These are phyloP conservation scores for Chrysogorgia sp. DNA, from an alignment of 92 coral and sea anemone species.

Conservation along the genomic window DNA sequence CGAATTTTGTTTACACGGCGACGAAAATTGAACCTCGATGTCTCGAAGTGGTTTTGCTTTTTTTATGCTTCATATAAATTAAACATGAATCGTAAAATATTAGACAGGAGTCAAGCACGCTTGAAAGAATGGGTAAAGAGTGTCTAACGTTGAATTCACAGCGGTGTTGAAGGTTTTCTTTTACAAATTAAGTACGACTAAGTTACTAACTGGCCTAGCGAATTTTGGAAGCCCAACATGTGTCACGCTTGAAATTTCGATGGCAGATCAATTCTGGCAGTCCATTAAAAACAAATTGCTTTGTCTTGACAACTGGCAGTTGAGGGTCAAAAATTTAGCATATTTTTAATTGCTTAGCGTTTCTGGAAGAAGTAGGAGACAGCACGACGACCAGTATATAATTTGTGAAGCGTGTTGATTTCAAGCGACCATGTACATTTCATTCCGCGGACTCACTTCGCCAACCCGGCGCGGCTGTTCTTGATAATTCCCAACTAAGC, in stretches of 20 bases:
- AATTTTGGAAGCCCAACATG: neutral
- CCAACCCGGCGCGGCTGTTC: neutral
- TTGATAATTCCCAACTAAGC: too few relatives aligned
- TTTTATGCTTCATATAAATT: neutral
- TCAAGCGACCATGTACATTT: neutral
- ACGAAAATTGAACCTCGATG: too few relatives aligned
- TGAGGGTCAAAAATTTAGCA: constrained; percentile 27
- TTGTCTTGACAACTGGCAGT: constrained; percentile 25
- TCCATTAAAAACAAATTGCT: constrained; percentile 18
- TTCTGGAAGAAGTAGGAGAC: too few relatives aligned
- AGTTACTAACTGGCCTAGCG: too few relatives aligned
- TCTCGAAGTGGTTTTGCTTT: neutral
- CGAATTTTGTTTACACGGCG: too few relatives aligned
- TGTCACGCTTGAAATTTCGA: neutral
- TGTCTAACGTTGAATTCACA: neutral
- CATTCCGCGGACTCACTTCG: neutral
- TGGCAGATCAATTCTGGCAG: neutral
- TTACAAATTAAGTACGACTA: too few relatives aligned
- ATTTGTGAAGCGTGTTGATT: neutral
- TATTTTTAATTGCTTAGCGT: constrained; percentile 28
- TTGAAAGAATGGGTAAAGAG: neutral
- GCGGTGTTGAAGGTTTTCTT: too few relatives aligned
- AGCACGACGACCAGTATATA: too few relatives aligned
- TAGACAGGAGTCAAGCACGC: neutral
- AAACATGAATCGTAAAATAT: neutral